Evolutionary conservation across 53 echinoderm and acorn worm genomes (phyloP), one percentile per base, ranked within the genome.

Genomic region (Zoroaster sp.): DNA sequence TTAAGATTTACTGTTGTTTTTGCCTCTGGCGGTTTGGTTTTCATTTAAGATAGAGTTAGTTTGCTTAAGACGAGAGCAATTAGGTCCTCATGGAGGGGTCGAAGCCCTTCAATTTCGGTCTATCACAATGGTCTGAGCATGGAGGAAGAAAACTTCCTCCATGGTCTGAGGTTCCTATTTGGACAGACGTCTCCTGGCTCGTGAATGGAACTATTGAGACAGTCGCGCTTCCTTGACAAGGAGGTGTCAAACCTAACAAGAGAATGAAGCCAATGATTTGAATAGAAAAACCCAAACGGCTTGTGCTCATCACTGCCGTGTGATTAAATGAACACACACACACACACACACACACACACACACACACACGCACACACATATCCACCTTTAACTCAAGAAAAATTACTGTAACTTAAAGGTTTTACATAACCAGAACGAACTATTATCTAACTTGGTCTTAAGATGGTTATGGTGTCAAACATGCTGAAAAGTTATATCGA

Each of bases 211-310:
- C 33, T 14, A 4, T 21, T 34, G 35, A 36, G 21, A 37, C 35
- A 32, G 52, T 59, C 37, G n/a, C 15, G 43, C 47, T 75, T 33
- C 45, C 30, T 14, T 10, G 28, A 13, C 13, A 18, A 52, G 23
- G 39, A 78, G 78, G 59, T 59, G 78, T 63, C 63, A 39, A 78
- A 53, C 17, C 54, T 78, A 36, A 38, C 78, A 78, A 42, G 46
- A 34, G 47, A 45, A 45, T 28, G 10, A 45, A 47, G 76, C 4
- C 35, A 2, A 21, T n/a, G 54, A 78, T 55, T 78, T 78, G 37
- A 53, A 78, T n/a, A 21, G 20, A 45, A 34, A 33, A 34, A 14
- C 34, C 10, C 33, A 15, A 17, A 14, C 32, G 32, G 34, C 10
- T 4, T 0, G 76, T 23, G 76, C 76, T 47, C 30, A 30, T 15